Evolutionary conservation across 2,113 vertebrate genomes (phyloP).

Genomic region (Aleadryas rufinucha): DNA sequence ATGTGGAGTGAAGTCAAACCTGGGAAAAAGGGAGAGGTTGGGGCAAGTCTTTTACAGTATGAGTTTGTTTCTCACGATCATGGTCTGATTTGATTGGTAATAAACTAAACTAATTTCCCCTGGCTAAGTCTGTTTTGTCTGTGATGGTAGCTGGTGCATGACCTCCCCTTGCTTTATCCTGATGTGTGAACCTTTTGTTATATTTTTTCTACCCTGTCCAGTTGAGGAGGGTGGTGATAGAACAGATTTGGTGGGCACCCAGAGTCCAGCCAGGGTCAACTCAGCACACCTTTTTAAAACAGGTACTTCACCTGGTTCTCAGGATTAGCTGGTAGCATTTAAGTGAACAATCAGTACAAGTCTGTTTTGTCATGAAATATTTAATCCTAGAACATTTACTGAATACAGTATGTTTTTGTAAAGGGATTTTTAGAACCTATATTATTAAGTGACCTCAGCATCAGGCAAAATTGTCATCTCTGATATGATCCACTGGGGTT

Average conservation of each 20-base stretch:
- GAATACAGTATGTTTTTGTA: neutral
- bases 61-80: neutral
- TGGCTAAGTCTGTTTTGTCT: neutral
- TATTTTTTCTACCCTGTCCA: neutral
- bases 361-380: neutral
- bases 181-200: rapidly evolving
- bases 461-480: neutral
- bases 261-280: neutral
- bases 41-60: neutral
- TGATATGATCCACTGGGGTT: neutral
- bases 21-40: neutral
- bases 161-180: neutral
- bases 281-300: neutral
- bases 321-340: neutral
- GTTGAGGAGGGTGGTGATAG: neutral
- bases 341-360: neutral
- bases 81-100: neutral
- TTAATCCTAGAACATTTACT: neutral
- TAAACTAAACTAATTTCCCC: neutral
- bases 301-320: neutral
- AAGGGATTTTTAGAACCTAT: neutral
- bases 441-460: neutral
- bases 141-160: no score
- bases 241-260: neutral
- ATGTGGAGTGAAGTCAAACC: neutral